phyloP scores from a whole-genome alignment of 2,113 vertebrate species.

The Lonchura striata region DNA sequence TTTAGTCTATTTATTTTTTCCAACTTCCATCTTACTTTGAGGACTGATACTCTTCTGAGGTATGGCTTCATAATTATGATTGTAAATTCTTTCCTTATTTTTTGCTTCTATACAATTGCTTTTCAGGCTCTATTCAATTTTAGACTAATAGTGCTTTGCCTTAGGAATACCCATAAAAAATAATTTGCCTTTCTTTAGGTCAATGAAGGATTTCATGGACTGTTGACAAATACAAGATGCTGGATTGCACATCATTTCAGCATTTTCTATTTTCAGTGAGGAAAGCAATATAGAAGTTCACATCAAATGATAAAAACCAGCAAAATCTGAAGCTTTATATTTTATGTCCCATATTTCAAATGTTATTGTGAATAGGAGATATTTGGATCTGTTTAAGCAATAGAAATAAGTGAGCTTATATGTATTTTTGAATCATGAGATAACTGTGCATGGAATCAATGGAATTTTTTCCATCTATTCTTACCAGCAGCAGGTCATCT shows the following conservation, averaged over 20 bases:
- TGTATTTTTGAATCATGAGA: neutral
- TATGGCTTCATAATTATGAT: neutral
- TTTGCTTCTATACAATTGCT: neutral
- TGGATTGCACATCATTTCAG: neutral
- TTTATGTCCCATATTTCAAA: neutral
- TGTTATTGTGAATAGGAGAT: neutral
- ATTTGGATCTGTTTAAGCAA: conserved; percentile 13
- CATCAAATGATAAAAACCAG: neutral
- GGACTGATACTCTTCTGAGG: neutral
- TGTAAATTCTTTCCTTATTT: neutral
- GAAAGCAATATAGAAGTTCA: neutral
- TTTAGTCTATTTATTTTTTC: neutral
- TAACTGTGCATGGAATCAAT: neutral
- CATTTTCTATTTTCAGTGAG: neutral
- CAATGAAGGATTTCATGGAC: neutral
- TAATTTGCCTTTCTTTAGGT: neutral
- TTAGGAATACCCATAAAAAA: neutral
- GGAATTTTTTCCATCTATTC: neutral
- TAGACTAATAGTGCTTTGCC: neutral
- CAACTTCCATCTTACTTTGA: neutral
- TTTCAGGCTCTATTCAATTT: neutral
- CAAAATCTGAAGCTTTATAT: neutral
- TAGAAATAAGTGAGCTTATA: neutral
- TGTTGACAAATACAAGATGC: neutral
- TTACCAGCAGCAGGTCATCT: neutral